phyloP scores from a whole-genome alignment of 2,797 vertebrate species.

The Sebastolobus alascanus region DNA sequence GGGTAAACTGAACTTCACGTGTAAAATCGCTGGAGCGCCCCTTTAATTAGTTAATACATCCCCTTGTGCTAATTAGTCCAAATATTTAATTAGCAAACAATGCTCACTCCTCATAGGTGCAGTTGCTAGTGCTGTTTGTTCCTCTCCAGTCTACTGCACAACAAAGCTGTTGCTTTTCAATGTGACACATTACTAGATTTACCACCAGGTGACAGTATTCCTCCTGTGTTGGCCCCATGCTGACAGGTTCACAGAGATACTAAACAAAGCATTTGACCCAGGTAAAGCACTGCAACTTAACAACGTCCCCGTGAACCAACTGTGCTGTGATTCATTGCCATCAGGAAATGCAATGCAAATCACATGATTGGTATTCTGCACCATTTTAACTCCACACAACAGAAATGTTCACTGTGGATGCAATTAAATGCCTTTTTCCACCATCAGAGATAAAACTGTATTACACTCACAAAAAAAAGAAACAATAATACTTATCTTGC shows the following conservation, averaged over 20 bases:
- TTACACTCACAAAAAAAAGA: slow-evolving; percentile 2
- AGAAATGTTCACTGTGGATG: slow-evolving; percentile 29
- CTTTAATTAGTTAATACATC: slow-evolving; percentile 12
- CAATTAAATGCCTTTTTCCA: slow-evolving; percentile 41
- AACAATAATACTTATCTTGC: slow-evolving; percentile 39
- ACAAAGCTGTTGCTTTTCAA: slow-evolving; percentile 1
- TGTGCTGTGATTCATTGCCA: slow-evolving; percentile 26
- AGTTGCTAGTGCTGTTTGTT: not conserved
- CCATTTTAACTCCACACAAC: slow-evolving; percentile 28
- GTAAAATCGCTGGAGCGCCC: not conserved
- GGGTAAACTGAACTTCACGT: not conserved
- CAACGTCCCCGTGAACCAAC: slow-evolving; percentile 10
- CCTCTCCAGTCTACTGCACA: not conserved
- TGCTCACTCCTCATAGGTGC: not conserved
- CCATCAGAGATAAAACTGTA: slow-evolving; percentile 47
- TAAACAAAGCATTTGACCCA: slow-evolving; percentile 30
- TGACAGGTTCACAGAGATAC: slow-evolving; percentile 38
- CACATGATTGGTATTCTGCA: slow-evolving; percentile 34
- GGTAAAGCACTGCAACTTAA: slow-evolving; percentile 25
- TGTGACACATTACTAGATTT: slow-evolving; percentile 40
- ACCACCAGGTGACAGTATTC: slow-evolving; percentile 78
- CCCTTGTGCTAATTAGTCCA: slow-evolving; percentile 7
- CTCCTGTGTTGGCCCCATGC: slow-evolving; percentile 36
- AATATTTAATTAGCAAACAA: slow-evolving; percentile 12
- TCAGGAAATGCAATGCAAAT: slow-evolving; percentile 37